Evolutionary conservation across 2,113 vertebrate species (phyloP).

Genomic region (Menura novaehollandiae): DNA sequence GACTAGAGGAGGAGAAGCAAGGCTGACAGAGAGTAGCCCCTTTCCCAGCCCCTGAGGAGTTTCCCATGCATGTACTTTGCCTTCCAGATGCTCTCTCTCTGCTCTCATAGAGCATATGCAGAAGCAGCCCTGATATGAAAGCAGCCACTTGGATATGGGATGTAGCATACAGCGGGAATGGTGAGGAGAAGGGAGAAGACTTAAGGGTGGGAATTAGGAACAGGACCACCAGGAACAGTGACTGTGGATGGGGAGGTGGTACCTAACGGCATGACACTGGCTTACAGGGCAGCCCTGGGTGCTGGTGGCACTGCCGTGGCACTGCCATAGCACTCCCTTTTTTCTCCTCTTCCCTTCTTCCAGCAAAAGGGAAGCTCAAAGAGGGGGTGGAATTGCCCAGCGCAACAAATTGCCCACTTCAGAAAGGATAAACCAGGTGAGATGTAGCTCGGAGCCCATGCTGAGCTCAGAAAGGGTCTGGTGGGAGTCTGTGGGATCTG

Average conservation of each 20-base stretch:
- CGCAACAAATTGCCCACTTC: not conserved
- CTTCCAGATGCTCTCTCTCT: conserved; percentile 42
- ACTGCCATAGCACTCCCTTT: not conserved
- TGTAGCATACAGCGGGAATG: conserved; percentile 50
- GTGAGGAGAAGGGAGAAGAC: conserved; percentile 38
- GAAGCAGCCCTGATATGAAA: conserved; percentile 41
- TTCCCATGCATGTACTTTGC: not conserved
- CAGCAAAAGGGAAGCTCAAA: conserved; percentile 62
- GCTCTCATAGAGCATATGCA: conserved; percentile 20
- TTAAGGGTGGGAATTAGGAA: conserved; percentile 22
- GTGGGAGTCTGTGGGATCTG: not conserved
- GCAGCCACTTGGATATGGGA: conserved; percentile 20
- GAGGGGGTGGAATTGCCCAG: conserved; percentile 9
- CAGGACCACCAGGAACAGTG: conserved; percentile 1
- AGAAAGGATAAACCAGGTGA: conserved; percentile 19
- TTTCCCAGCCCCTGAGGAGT: conserved; percentile 9
- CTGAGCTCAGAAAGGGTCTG: not conserved
- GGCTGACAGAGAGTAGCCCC: not conserved
- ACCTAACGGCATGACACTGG: not conserved
- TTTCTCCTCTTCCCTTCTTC: not conserved
- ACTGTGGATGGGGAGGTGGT: not conserved
- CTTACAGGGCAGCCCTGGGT: not conserved
- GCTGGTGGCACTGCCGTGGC: not conserved
- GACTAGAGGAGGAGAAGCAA: not conserved
- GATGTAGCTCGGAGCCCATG: not conserved